These are phyloP conservation scores for Amblyjoppa fuscipennis DNA, from an alignment of 2,888 invertebrate species.

Conservation along the genomic window DNA sequence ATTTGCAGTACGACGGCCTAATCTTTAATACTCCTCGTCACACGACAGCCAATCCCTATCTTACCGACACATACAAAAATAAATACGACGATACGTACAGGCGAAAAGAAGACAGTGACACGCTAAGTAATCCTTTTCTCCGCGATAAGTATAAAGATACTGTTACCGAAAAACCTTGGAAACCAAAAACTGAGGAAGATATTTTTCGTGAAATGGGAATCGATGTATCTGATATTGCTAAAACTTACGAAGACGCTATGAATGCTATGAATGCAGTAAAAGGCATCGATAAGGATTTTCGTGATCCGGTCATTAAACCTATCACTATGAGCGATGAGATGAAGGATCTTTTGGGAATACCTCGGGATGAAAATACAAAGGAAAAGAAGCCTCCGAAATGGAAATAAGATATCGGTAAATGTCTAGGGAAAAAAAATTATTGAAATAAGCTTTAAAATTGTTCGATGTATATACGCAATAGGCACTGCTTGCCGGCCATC, in stretches of 20 bases:
- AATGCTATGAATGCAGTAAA: background rate
- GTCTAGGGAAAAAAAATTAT: background rate
- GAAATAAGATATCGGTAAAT: background rate
- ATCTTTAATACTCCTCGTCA: background rate
- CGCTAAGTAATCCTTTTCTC: too few relatives aligned
- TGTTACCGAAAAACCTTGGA: too few relatives aligned
- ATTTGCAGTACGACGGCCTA: background rate
- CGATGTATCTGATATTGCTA: background rate
- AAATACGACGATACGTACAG: too few relatives aligned
- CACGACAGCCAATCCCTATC: background rate
- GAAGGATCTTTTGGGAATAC: background rate
- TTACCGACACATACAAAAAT: background rate
- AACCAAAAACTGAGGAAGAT: too few relatives aligned
- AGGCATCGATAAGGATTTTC: background rate
- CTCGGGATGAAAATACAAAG: background rate
- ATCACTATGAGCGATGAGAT: background rate
- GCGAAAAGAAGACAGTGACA: too few relatives aligned
- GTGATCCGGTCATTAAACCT: background rate
- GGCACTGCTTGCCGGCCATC: background rate
- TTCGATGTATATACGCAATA: background rate
- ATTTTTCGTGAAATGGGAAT: background rate
- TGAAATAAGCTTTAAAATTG: background rate
- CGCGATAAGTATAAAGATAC: too few relatives aligned
- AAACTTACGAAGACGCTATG: background rate
- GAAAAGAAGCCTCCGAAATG: background rate